phyloP scores from a whole-genome alignment of 1,140 invertebrate species.

The Mesaphorura yosii region DNA sequence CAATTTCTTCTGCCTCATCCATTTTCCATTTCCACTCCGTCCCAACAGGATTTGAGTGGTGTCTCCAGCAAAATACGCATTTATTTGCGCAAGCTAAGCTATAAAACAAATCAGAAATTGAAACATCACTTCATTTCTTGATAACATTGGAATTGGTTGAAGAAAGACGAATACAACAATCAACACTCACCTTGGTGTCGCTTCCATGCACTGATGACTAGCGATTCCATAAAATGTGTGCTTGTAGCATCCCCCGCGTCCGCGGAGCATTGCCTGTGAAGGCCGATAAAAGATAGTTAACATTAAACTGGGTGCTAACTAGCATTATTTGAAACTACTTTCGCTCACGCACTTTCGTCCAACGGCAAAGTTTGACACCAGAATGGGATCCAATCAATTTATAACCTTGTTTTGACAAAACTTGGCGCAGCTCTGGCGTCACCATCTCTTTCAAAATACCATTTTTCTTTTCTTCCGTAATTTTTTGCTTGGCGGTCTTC shows the following conservation, averaged over 20 bases:
- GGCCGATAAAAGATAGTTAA: no score
- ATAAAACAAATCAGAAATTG: no score
- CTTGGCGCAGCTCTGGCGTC: constrained; percentile 43
- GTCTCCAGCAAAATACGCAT: constrained; percentile 57
- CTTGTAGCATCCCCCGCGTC: constrained; percentile 54
- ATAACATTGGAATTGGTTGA: constrained; percentile 33
- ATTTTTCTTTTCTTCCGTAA: constrained; percentile 32
- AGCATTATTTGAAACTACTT: neutral
- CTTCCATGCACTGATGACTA: constrained; percentile 53
- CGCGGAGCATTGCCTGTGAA: constrained; percentile 51
- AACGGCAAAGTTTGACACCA: constrained; percentile 52
- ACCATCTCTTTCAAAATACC: constrained; percentile 45
- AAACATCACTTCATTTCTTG: constrained; percentile 44
- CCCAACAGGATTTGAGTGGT: constrained; percentile 58
- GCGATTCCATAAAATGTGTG: constrained; percentile 57
- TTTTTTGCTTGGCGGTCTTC: constrained; percentile 24
- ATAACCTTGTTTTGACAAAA: constrained; percentile 53
- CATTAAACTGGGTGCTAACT: neutral
- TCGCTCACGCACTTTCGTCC: constrained; percentile 45
- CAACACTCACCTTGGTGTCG: no score
- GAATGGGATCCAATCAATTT: constrained; percentile 50
- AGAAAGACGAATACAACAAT: constrained; percentile 31
- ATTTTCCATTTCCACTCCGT: constrained; percentile 57
- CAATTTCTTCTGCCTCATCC: constrained; percentile 45
- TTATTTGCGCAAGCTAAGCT: constrained; percentile 55